Evolutionary conservation across 2,797 vertebrate species (phyloP), one percentile per base, ranked within the genome.

Genomic region (Eulemur coronatus): DNA sequence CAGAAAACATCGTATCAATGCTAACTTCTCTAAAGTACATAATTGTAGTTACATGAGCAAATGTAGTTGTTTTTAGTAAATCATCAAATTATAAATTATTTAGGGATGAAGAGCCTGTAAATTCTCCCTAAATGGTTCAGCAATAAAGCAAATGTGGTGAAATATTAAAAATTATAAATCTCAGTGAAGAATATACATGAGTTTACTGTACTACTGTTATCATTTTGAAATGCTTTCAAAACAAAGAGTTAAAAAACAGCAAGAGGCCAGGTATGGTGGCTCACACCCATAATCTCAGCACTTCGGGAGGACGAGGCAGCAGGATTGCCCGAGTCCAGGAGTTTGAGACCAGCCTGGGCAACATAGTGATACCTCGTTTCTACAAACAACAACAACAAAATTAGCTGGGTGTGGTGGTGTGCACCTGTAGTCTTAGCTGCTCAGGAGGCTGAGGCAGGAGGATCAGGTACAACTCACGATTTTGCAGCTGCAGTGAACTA

Each of bases 181-280:
- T 75, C 61, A 12, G 7, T 85, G 10, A 90, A 90, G 43, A 59
- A 43, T 52, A 80, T n/a, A 41, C 24, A 55, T n/a, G n/a, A 95
- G 35, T 79, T 91, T 35, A 28, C 22, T 85, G 41, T 84, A 84
- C 63, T 73, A 26, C n/a, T 84, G 28, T 89, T 50, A 88, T n/a
- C 78, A 28, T 91, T 91, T 65, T 91, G 43, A 95, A 82, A 70
- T 52, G 30, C 79, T 73, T 92, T 92, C 84, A 67, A 73, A 95
- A 61, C 65, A 50, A 72, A 79, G 15, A 78, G 50, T 65, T 80
- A 30, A 92, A 70, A 92, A 93, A 61, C 43, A 85, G n/a, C 18
- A 73, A 89, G 28, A 63, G 61, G 30, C 61, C 30, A 63, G 30
- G 61, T 63, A 13, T 63, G 30, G 14, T 63, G 61, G 61, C 61